phyloP scores from a whole-genome alignment of 2,113 vertebrate species.

The Oncorhynchus tshawytscha region DNA sequence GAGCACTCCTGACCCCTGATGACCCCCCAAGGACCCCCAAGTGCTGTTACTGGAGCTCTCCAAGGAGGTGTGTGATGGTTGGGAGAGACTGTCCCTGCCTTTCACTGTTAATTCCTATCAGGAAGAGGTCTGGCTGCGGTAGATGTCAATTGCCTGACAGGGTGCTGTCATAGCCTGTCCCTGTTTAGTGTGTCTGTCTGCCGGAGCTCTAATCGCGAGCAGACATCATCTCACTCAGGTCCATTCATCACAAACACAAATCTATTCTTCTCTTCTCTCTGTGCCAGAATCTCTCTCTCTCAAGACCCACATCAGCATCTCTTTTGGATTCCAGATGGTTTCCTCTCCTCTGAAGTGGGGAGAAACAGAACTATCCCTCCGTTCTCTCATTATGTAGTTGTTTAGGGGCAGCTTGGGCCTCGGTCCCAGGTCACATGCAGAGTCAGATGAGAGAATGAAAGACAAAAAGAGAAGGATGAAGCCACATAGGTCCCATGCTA shows the following conservation, averaged over 20 bases:
- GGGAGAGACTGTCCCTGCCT: conserved; percentile 34
- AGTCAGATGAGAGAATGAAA: conserved; percentile 24
- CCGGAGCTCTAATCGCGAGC: conserved; percentile 56
- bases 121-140: conserved; percentile 13
- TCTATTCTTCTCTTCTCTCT: conserved; percentile 38
- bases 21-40: too few species aligned
- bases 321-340: conserved; percentile 67
- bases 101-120: conserved; percentile 23
- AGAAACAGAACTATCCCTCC: conserved; percentile 28
- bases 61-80: not conserved
- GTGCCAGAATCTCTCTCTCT: not conserved
- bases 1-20: too few species aligned
- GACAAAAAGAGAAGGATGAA: not conserved
- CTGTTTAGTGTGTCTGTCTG: conserved; percentile 32
- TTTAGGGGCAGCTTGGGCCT: conserved; percentile 28
- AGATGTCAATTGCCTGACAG: conserved; percentile 39
- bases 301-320: conserved; percentile 15
- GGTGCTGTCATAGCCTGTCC: conserved; percentile 11
- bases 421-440: conserved; percentile 50
- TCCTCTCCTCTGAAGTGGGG: conserved; percentile 50
- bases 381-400: conserved; percentile 43
- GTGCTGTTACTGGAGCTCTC: not conserved
- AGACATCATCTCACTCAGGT: conserved; percentile 42
- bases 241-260: conserved; percentile 49
- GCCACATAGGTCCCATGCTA: conserved; percentile 17